phyloP scores from a whole-genome alignment of 2,113 vertebrate species.

The Upupa epops region DNA sequence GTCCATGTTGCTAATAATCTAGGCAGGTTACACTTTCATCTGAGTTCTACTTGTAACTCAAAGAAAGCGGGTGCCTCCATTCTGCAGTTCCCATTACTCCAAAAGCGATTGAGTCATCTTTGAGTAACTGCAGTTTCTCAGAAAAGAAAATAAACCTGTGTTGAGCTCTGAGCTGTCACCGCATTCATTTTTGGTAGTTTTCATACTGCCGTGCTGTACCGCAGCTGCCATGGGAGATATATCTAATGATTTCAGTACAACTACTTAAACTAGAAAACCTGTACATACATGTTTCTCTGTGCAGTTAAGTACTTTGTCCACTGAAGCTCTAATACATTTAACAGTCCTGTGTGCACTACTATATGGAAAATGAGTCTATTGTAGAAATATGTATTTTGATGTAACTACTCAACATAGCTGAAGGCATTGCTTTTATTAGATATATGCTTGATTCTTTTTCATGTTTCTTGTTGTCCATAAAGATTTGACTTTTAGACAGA shows the following conservation, averaged over 20 bases:
- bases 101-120: background rate
- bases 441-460: background rate
- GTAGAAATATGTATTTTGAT: background rate
- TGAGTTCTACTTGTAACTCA: background rate
- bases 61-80: background rate
- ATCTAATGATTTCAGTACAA: background rate
- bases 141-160: background rate
- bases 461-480: background rate
- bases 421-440: background rate
- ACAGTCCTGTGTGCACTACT: background rate
- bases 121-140: background rate
- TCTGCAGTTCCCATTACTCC: background rate
- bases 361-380: background rate
- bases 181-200: background rate
- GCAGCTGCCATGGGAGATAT: background rate
- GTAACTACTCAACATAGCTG: background rate
- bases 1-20: background rate
- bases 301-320: background rate
- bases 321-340: background rate
- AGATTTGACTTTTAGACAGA: background rate
- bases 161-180: background rate
- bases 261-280: background rate
- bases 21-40: background rate
- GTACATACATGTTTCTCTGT: background rate
- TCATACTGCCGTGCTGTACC: background rate